These are phyloP conservation scores for Cygnus buccinator DNA, from an alignment of 2,113 vertebrate species.

Conservation along the genomic window DNA sequence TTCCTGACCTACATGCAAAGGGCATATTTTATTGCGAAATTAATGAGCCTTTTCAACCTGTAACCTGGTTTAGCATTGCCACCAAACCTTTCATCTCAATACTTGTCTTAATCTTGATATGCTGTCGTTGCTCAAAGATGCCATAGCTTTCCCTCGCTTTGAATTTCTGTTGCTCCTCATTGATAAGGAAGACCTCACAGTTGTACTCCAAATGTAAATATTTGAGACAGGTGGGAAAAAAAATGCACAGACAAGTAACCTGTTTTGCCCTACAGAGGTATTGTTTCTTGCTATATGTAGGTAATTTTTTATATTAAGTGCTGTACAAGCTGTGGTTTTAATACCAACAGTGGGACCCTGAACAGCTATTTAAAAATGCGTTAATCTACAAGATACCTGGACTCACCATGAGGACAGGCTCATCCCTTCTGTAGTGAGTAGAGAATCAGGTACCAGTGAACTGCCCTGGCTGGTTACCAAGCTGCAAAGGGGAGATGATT, in stretches of 20 bases:
- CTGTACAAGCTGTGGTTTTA: not conserved
- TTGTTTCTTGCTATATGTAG: not conserved
- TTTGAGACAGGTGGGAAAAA: not conserved
- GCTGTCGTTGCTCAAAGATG: not conserved
- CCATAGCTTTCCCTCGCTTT: not conserved
- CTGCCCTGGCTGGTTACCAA: not conserved
- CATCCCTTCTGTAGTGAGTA: not conserved
- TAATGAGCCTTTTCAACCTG: not conserved
- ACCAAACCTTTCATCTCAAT: not conserved
- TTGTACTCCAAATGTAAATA: not conserved
- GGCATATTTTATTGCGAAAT: constrained; percentile 4
- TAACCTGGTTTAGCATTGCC: not conserved
- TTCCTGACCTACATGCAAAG: not conserved
- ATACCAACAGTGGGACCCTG: not conserved
- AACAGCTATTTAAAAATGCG: not conserved
- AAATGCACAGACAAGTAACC: not conserved
- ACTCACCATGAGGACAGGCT: not conserved
- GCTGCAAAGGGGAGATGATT: not conserved
- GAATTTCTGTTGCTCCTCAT: not conserved
- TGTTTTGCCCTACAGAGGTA: not conserved
- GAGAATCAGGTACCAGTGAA: not conserved
- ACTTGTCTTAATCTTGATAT: not conserved
- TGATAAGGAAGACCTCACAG: not conserved
- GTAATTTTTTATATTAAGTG: not conserved
- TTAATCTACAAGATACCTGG: not conserved